A percentile compares a stretch with the other conserved stretches of the same genome.
Conservation (phyloP, 2,888 invertebrate species). For the Pandemis corylana region DNA sequence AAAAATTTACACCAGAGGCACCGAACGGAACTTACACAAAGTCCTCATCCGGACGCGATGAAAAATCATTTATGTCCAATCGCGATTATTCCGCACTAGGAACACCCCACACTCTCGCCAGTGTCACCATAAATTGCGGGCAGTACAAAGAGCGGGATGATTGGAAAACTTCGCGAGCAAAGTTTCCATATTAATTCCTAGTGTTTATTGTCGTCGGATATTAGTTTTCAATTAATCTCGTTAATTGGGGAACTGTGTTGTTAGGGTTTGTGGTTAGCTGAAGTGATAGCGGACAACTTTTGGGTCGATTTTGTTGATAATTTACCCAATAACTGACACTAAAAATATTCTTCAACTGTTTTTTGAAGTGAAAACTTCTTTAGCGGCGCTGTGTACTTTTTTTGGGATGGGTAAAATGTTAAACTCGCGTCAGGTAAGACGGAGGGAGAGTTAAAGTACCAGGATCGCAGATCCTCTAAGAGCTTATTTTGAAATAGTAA, state of each 20-base stretch:
- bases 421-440: too few species aligned
- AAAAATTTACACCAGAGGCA: too few species aligned
- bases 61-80: not conserved
- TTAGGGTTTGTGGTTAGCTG: not conserved
- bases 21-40: too few species aligned
- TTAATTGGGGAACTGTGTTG: slow-evolving; percentile 17
- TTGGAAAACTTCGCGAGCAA: slow-evolving; percentile 67
- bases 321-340: too few species aligned
- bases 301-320: not conserved
- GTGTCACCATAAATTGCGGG: slow-evolving; percentile 58
- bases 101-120: slow-evolving; percentile 13
- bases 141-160: slow-evolving; percentile 60
- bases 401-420: too few species aligned
- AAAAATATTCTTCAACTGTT: too few species aligned
- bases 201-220: slow-evolving; percentile 40
- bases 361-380: too few species aligned
- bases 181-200: slow-evolving; percentile 70
- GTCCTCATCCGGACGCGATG: not conserved
- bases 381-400: too few species aligned
- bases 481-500: too few species aligned
- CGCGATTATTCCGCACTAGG: slow-evolving; percentile 1
- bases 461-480: too few species aligned
- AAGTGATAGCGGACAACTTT: not conserved
- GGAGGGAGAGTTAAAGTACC: too few species aligned
- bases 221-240: slow-evolving; percentile 40